Evolutionary conservation across 2,113 vertebrate genomes (phyloP), one percentile per base, ranked within the genome.

Genomic region (Lagopus leucura): DNA sequence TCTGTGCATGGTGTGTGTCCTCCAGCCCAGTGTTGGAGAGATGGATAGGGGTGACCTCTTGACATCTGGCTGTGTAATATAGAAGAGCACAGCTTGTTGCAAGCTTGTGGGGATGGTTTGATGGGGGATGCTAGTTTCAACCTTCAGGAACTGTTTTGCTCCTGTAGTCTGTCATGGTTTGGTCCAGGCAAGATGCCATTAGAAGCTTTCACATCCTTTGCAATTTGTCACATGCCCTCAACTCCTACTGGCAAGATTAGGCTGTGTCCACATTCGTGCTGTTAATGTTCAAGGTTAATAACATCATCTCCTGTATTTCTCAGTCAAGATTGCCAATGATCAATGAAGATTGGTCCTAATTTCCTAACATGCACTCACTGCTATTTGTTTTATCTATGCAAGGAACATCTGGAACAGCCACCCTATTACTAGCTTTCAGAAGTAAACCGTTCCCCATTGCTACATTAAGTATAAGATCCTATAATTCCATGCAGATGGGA

Each of bases 101-200:
- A 8, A 40, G 8, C 20, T 50, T 24, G 5, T 10, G 9, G 1
- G 5, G 0, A 17, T 8, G 3, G 10, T 10, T 83, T 72, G 40
- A 13, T 11, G 11, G 36, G 28, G 21, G 64, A 42, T 54, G 32
- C 36, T 6, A 19, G 22, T 9, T 15, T 90, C 55, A 40, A 25
- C 27, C 45, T 69, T 61, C 42, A 48, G 77, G 9, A 67, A 11
- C 18, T 24, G 25, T 61, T 76, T 42, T 74, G 30, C 14, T 66
- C 30, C 18, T 2, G 0, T 42, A 58, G 25, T 19, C 30, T 67
- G 60, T 38, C 1, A 1, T 36, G 69, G 27, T 14, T 89, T 28
- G 22, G 42, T 1, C 36, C n/a, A 32, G 27, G n/a, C 40, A 63
- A 69, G 55, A 74, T 30, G 38, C 48, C 69, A 5, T 54, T 43